Evolutionary conservation across 1,140 invertebrate genomes (phyloP).

Genomic region (Akabosia matsudoensis): DNA sequence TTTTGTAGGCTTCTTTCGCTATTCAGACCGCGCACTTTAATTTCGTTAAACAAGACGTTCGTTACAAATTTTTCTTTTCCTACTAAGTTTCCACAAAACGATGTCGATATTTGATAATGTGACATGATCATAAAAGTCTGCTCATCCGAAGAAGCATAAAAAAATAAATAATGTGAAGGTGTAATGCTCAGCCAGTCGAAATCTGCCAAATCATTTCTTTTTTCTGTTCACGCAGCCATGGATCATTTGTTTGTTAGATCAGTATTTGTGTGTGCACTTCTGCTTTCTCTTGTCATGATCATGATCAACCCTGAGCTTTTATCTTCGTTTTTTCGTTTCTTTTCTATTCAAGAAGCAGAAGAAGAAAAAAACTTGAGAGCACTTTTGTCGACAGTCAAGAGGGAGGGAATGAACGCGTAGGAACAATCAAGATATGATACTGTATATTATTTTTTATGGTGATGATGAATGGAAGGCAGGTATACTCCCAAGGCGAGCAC

Average conservation of each 20-base stretch:
- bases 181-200: not conserved
- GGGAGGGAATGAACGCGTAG: conserved; percentile 10
- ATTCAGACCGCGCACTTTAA: no score
- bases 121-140: not conserved
- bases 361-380: conserved; percentile 7
- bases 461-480: no score
- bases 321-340: no score
- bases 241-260: not conserved
- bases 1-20: no score
- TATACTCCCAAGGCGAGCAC: no score
- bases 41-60: no score
- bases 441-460: not conserved
- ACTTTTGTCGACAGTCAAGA: not conserved
- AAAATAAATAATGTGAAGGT: not conserved
- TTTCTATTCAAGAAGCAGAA: conserved; percentile 7
- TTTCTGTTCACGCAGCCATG: not conserved
- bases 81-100: no score
- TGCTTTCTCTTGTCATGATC: conserved; percentile 13
- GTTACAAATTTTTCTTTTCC: no score
- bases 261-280: not conserved
- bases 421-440: conserved; percentile 17
- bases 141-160: not conserved
- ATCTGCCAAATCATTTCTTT: conserved; percentile 11
- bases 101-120: not conserved
- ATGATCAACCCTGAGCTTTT: no score